Evolutionary conservation across 2,113 vertebrate species (phyloP).

Genomic region (Thomomys bottae): DNA sequence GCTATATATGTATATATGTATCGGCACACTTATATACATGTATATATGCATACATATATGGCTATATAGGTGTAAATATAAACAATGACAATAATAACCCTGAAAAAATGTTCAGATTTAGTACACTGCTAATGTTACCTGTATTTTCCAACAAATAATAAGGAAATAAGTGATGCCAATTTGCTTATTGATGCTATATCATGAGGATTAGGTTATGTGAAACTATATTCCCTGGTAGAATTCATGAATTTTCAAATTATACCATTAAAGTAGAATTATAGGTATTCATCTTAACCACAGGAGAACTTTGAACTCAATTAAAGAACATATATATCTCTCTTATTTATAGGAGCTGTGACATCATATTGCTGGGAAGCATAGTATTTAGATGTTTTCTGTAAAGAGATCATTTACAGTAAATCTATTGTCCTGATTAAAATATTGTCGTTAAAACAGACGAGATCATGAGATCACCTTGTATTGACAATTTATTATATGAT

Average conservation of each 20-base stretch:
- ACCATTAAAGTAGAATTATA: conserved; percentile 78
- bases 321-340: conserved; percentile 78
- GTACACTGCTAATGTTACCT: conserved; percentile 76
- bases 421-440: conserved; percentile 76
- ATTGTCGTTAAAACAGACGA: conserved; percentile 46
- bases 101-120: conserved; percentile 74
- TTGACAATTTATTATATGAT: conserved; percentile 27
- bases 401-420: conserved; percentile 82
- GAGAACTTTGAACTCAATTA: conserved; percentile 82
- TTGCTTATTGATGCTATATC: not conserved
- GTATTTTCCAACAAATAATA: conserved; percentile 68
- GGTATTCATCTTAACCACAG: conserved; percentile 74
- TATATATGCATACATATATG: not conserved
- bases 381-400: conserved; percentile 85
- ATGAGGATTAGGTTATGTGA: conserved; percentile 64
- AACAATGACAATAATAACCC: conserved; percentile 75
- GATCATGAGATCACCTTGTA: conserved; percentile 56
- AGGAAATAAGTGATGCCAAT: conserved; percentile 54
- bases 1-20: conserved; percentile 6
- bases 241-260: conserved; percentile 81
- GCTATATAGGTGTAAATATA: not conserved
- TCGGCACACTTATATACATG: no score
- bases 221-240: conserved; percentile 64
- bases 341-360: conserved; percentile 86
- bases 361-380: conserved; percentile 83